Conservation (phyloP, 2,113 vertebrate genomes). For the Alethe castanea region DNA sequence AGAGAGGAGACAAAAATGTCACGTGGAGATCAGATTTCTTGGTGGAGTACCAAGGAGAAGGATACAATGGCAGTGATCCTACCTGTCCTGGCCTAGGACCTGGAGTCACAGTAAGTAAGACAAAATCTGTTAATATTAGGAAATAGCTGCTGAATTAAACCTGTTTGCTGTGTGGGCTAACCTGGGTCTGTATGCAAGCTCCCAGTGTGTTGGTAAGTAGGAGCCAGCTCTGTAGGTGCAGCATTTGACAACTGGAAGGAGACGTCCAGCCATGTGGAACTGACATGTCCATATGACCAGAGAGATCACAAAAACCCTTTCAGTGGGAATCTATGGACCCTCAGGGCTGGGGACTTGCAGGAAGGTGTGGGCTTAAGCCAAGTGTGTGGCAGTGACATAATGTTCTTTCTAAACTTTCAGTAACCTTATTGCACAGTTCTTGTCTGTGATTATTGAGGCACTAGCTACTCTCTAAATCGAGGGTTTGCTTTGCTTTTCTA, state of each 20-base stretch:
- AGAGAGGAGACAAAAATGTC: constrained; percentile 82
- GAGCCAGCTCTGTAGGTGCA: background rate
- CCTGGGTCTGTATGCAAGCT: background rate
- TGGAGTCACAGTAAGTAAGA: constrained; percentile 86
- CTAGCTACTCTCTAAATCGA: background rate
- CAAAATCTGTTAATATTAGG: background rate
- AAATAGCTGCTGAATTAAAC: background rate
- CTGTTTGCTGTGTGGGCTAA: background rate
- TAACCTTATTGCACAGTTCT: background rate
- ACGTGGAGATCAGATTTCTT: constrained; percentile 92
- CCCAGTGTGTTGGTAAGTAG: background rate
- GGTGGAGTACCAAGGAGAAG: constrained; percentile 96
- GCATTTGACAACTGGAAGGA: background rate
- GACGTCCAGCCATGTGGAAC: background rate
- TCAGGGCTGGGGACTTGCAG: background rate
- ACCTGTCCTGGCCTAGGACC: constrained; percentile 89
- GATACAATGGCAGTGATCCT: constrained; percentile 83
- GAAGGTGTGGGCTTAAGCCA: background rate
- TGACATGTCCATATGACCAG: background rate
- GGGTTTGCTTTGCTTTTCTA: background rate
- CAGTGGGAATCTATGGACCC: background rate
- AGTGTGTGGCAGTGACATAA: background rate
- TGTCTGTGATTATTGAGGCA: background rate
- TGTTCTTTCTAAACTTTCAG: background rate
- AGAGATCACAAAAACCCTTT: background rate